Conservation (phyloP, 2,888 invertebrate species). For the Magallana nippona region DNA sequence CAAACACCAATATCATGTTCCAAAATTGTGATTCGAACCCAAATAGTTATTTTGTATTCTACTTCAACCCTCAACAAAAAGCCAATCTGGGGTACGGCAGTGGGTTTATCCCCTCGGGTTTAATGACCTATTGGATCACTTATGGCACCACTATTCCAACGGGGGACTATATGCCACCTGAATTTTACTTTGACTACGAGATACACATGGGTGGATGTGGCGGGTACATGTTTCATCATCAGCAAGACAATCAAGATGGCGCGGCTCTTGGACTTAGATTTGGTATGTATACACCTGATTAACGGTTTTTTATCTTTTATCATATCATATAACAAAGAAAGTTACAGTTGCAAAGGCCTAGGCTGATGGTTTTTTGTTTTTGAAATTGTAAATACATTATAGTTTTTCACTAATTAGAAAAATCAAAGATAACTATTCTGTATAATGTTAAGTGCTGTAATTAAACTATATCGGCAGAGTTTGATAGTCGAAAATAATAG, state of each 20-base stretch:
- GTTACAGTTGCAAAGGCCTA: too few species aligned
- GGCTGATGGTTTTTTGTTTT: too few species aligned
- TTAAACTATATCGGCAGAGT: too few species aligned
- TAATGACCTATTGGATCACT: constrained; percentile 49
- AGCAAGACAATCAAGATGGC: constrained; percentile 46
- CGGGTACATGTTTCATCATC: constrained; percentile 48
- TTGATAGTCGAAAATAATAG: too few species aligned
- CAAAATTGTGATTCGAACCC: constrained; percentile 56
- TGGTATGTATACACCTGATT: constrained; percentile 21
- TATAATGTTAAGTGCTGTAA: too few species aligned
- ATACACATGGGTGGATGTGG: constrained; percentile 59
- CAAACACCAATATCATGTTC: constrained; percentile 48
- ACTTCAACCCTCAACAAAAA: constrained; percentile 49
- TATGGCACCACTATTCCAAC: constrained; percentile 32
- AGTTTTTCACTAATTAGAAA: too few species aligned
- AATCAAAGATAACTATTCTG: too few species aligned
- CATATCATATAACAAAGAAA: neutral
- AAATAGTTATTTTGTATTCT: constrained; percentile 55
- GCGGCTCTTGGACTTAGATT: constrained; percentile 56
- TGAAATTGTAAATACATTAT: too few species aligned
- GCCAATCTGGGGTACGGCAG: constrained; percentile 25
- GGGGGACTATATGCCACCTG: constrained; percentile 41
- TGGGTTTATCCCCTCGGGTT: neutral
- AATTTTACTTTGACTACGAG: constrained; percentile 52
- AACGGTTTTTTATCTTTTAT: neutral